Evolutionary conservation across 2,113 vertebrate genomes (phyloP).

Genomic region (Chlorodrepanis virens): DNA sequence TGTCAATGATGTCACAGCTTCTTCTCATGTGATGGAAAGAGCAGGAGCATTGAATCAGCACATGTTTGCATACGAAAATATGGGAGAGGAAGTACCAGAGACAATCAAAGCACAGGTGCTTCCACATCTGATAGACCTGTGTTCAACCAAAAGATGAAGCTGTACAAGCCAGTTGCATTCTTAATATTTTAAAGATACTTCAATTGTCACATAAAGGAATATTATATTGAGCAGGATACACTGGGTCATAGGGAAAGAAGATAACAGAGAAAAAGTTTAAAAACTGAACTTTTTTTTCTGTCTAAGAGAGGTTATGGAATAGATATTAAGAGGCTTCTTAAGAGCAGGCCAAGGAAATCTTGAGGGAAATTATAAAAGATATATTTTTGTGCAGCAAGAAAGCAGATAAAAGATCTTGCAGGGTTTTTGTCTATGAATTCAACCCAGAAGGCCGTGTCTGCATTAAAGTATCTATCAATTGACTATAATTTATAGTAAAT

Average conservation of each 20-base stretch:
- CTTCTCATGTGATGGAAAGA: neutral
- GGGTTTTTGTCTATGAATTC: neutral
- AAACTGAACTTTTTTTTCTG: neutral
- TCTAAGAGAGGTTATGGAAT: neutral
- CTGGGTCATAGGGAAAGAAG: neutral
- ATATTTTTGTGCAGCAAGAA: neutral
- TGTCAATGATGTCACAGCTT: neutral
- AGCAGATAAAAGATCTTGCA: neutral
- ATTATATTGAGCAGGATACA: neutral
- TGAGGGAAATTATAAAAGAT: neutral
- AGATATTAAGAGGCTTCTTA: neutral
- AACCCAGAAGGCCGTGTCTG: neutral
- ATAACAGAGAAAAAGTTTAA: neutral
- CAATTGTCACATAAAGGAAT: neutral
- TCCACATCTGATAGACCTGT: neutral
- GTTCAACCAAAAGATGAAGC: neutral
- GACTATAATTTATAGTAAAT: neutral
- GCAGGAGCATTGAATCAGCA: fast-evolving
- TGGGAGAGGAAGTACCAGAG: neutral
- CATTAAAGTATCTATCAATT: neutral
- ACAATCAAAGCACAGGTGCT: neutral
- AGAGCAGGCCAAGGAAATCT: neutral
- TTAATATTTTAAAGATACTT: neutral
- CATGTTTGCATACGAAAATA: neutral
- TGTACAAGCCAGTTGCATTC: neutral